Evolutionary conservation across 2,888 invertebrate species (phyloP).

Genomic region (Trissolcus japonicus): DNA sequence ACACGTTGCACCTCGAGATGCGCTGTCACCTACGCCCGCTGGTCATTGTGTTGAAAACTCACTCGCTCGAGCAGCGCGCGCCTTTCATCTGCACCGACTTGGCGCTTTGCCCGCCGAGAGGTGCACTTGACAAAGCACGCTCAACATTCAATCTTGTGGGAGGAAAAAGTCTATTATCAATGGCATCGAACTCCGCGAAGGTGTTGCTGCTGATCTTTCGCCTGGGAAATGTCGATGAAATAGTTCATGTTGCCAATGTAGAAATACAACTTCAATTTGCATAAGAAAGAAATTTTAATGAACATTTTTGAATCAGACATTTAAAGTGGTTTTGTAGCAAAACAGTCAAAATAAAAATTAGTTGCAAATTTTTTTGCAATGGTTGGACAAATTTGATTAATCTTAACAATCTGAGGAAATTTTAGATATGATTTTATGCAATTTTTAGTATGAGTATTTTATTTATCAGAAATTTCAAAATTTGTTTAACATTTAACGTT

Average conservation of each 20-base stretch:
- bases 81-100: constrained; percentile 31
- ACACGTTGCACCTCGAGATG: constrained; percentile 50
- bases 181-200: constrained; percentile 9
- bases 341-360: too few species aligned
- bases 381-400: too few species aligned
- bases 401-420: too few species aligned
- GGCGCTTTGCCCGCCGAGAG: constrained; percentile 7
- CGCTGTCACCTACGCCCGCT: constrained; percentile 46
- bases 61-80: constrained; percentile 17
- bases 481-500: too few species aligned
- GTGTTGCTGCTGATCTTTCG: constrained; percentile 32
- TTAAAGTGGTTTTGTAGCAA: too few species aligned
- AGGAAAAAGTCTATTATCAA: constrained; percentile 21
- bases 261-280: too few species aligned
- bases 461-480: too few species aligned
- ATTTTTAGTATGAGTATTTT: too few species aligned
- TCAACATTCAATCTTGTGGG: constrained; percentile 29
- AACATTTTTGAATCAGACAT: too few species aligned
- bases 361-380: too few species aligned
- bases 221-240: constrained; percentile 27
- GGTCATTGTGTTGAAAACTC: constrained; percentile 34
- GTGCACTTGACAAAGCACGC: constrained; percentile 43
- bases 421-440: too few species aligned
- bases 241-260: not conserved
- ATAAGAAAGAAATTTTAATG: too few species aligned